Percentiles rank a stretch among this genome's conserved stretches.
phyloP scores from a whole-genome alignment of 2,888 invertebrate genomes.

The Ochropacha duplaris region DNA sequence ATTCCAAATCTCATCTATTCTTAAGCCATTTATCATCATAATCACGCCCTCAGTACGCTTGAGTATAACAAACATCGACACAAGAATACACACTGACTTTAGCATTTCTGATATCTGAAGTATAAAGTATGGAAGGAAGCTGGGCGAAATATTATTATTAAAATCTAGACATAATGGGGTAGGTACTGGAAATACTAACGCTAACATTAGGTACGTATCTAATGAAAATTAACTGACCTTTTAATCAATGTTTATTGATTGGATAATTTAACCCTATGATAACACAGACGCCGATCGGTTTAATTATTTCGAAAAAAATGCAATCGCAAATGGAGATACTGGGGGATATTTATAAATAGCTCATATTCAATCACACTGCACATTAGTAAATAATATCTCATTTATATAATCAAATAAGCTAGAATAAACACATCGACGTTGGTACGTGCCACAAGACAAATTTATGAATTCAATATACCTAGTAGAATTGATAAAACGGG shows the following conservation, averaged over 20 bases:
- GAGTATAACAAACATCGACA: too few species aligned
- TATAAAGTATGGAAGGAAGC: too few species aligned
- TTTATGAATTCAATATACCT: slow-evolving; percentile 2
- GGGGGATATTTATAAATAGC: not conserved
- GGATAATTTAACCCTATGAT: too few species aligned
- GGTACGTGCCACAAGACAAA: not conserved
- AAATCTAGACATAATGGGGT: too few species aligned
- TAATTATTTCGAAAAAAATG: not conserved
- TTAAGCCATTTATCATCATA: too few species aligned
- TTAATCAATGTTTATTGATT: not conserved
- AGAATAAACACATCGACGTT: not conserved
- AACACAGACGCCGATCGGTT: not conserved
- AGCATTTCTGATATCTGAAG: too few species aligned
- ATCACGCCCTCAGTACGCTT: too few species aligned
- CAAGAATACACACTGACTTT: too few species aligned
- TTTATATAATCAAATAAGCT: not conserved
- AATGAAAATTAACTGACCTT: not conserved
- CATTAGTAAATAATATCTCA: not conserved
- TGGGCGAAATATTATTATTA: too few species aligned
- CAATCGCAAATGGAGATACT: not conserved
- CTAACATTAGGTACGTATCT: not conserved
- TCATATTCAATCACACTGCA: not conserved
- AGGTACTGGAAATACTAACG: too few species aligned
- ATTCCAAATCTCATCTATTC: too few species aligned
- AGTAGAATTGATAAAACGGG: slow-evolving; percentile 1